A percentile compares a stretch with the other conserved stretches of the same genome.
Conservation (phyloP, 1,140 invertebrate genomes). For the Sogatella furcifera region DNA sequence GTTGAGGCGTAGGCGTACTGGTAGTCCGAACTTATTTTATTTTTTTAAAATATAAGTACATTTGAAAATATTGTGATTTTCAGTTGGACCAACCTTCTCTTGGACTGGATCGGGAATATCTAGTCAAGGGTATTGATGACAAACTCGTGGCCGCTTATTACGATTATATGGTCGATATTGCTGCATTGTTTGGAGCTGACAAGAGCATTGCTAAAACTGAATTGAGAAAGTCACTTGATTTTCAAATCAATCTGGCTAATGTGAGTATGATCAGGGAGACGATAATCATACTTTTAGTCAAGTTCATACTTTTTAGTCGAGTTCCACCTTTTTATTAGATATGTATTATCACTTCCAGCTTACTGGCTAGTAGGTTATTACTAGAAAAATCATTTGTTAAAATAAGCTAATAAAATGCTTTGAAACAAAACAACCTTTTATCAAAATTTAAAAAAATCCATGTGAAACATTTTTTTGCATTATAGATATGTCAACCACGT, state of each 20-base stretch:
- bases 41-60: too few species aligned
- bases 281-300: too few species aligned
- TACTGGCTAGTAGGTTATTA: too few species aligned
- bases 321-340: too few species aligned
- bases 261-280: conserved; percentile 40
- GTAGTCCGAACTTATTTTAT: not conserved
- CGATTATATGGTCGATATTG: conserved; percentile 74
- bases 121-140: conserved; percentile 59
- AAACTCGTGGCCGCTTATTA: conserved; percentile 66
- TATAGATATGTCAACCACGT: conserved; percentile 72
- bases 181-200: conserved; percentile 75
- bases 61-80: not conserved
- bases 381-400: too few species aligned
- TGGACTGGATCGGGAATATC: conserved; percentile 76
- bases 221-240: conserved; percentile 68
- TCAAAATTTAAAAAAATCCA: too few species aligned
- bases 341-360: too few species aligned
- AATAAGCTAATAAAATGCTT: too few species aligned
- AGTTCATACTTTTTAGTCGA: too few species aligned
- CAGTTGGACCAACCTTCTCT: conserved; percentile 79
- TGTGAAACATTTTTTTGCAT: too few species aligned
- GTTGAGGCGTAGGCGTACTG: too few species aligned
- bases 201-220: conserved; percentile 51
- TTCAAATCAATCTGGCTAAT: conserved; percentile 85
- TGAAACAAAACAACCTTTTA: too few species aligned